Conservation (phyloP, 2,113 vertebrate genomes). For the Archilochus colubris region DNA sequence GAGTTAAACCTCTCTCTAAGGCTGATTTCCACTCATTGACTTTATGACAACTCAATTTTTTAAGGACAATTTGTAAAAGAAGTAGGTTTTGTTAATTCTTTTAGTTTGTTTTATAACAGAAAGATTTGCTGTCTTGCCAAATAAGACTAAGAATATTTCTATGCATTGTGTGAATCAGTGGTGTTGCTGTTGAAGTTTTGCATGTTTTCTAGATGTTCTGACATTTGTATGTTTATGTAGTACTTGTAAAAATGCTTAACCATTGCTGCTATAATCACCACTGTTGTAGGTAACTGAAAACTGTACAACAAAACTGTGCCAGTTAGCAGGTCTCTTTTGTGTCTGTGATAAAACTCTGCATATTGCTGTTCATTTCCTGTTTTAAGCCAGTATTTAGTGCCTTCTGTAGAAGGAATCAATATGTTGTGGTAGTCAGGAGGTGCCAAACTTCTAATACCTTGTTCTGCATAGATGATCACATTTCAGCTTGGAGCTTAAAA, state of each 20-base stretch:
- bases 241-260: slow-evolving; percentile 68
- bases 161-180: slow-evolving; percentile 73
- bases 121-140: slow-evolving; percentile 62
- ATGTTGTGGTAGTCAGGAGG: slow-evolving; percentile 25
- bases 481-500: background rate
- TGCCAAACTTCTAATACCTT: slow-evolving; percentile 48
- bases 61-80: slow-evolving; percentile 48
- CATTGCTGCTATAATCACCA: slow-evolving; percentile 69
- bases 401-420: slow-evolving; percentile 67
- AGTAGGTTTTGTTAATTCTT: background rate
- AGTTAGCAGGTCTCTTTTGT: slow-evolving; percentile 33
- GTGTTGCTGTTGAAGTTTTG: slow-evolving; percentile 65
- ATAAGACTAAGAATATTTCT: slow-evolving; percentile 62
- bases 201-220: slow-evolving; percentile 73
- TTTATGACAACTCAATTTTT: slow-evolving; percentile 46
- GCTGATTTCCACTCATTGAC: slow-evolving; percentile 33
- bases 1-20: slow-evolving; percentile 14
- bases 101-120: slow-evolving; percentile 57
- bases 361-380: slow-evolving; percentile 51
- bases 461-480: slow-evolving; percentile 22
- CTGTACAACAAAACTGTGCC: slow-evolving; percentile 53
- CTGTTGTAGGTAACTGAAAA: slow-evolving; percentile 44
- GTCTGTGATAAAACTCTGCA: slow-evolving; percentile 22
- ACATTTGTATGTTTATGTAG: slow-evolving; percentile 30
- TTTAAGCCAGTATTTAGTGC: slow-evolving; percentile 64